These are phyloP conservation scores for Knipowitschia caucasica DNA, from an alignment of 2,797 vertebrate species.

Conservation along the genomic window DNA sequence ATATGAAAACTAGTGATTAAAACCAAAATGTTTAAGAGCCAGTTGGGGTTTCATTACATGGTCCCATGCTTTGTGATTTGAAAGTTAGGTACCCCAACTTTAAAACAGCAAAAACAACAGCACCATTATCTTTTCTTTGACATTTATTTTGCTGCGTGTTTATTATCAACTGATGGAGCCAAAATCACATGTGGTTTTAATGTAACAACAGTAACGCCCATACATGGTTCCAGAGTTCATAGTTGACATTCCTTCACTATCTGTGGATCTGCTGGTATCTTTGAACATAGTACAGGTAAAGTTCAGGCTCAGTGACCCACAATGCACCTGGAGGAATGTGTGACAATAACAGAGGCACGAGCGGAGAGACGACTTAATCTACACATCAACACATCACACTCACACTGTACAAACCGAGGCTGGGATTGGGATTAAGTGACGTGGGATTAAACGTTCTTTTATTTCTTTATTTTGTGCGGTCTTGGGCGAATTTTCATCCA, in stretches of 20 bases:
- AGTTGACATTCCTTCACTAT: slow-evolving; percentile 45
- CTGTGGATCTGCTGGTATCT: slow-evolving; percentile 33
- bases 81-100: no score
- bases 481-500: no score
- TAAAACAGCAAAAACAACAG: no score
- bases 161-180: no score
- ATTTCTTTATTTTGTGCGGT: not conserved
- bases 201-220: not conserved
- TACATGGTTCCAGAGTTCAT: slow-evolving; percentile 11
- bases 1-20: no score
- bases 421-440: no score
- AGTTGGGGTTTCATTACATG: no score
- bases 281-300: slow-evolving; percentile 5
- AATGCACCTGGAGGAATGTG: slow-evolving; percentile 44
- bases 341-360: slow-evolving; percentile 40
- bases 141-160: no score
- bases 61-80: no score
- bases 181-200: not conserved
- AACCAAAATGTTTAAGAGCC: no score
- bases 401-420: slow-evolving; percentile 27
- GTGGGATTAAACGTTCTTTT: not conserved
- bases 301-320: slow-evolving; percentile 29
- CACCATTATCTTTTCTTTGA: no score
- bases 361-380: slow-evolving; percentile 35
- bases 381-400: slow-evolving; percentile 27